These are phyloP conservation scores for Macrotrachela quadricornifera DNA, from an alignment of 1,140 invertebrate species.

Conservation along the genomic window DNA sequence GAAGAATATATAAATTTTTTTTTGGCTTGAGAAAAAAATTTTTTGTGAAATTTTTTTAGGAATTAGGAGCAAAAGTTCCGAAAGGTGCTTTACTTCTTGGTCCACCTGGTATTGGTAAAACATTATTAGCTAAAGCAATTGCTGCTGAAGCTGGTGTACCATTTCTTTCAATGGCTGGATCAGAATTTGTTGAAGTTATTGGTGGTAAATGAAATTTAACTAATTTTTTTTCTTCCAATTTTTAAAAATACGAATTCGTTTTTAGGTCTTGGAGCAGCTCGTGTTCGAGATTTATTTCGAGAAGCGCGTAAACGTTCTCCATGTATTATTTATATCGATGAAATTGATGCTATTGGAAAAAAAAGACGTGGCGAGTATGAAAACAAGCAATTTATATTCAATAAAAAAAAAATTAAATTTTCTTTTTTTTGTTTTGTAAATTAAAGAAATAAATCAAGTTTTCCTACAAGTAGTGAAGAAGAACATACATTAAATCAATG, in stretches of 20 bases:
- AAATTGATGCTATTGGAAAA: constrained; percentile 86
- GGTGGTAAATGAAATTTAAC: constrained; percentile 41
- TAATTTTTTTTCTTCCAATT: too few relatives aligned
- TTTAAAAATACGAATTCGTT: too few relatives aligned
- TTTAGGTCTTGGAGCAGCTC: constrained; percentile 49
- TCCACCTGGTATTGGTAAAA: constrained; percentile 79
- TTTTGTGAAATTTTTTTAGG: not conserved
- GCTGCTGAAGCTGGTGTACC: constrained; percentile 68
- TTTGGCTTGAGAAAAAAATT: too few relatives aligned
- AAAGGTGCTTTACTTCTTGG: constrained; percentile 44
- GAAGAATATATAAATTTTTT: too few relatives aligned
- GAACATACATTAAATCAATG: constrained; percentile 87
- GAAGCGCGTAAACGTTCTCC: constrained; percentile 68
- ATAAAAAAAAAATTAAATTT: too few relatives aligned
- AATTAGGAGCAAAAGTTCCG: constrained; percentile 54
- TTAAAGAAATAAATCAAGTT: too few relatives aligned
- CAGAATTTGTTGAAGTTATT: constrained; percentile 84
- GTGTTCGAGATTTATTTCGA: constrained; percentile 75
- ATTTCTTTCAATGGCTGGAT: constrained; percentile 72
- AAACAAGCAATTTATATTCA: not conserved
- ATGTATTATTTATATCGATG: constrained; percentile 94
- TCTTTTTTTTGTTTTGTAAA: too few relatives aligned
- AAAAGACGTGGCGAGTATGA: constrained; percentile 35
- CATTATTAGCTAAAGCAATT: constrained; percentile 67
- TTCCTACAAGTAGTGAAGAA: constrained; percentile 44